Base-by-base conservation (phyloP, 2,888 invertebrate genomes). In the Philereme vetulata region DNA sequence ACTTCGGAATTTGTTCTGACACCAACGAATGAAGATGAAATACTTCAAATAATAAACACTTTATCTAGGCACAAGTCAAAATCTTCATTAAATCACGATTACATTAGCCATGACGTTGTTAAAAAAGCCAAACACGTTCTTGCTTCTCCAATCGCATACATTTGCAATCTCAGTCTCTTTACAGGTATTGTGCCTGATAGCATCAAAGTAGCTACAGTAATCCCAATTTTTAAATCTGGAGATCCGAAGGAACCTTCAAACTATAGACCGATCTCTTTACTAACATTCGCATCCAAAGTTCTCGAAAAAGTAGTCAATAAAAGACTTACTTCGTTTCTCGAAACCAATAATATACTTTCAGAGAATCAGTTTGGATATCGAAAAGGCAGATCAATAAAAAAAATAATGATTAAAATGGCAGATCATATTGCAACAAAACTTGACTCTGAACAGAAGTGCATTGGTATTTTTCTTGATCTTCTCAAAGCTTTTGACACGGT, bases 401-500 rank as follows among this genome's bases (percentile, higher is more conserved):
- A 51, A 47, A 54, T 49, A 48, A 48, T 54, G 6, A 34, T 10
- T 7, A 35, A 56, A 48, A 34, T 52, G 7, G 36, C 33, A 21
- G 10, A 58, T 34, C 36, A 38, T 36, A 36, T 55, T 7, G 50
- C 43, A 8, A 40, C 52, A 11, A 36, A 35, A 11, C 40, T 50
- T 9, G 42, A 56, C 3, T 64, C 55, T 4, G 46, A 47, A 5
- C 54, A 51, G 11, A 60, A 51, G 40, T 56, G 48, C 4, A 57
- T 60, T 6, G 62, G 63, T 8, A 51, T 66, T 36, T 65, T 62
- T 32, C 48, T 65, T 5, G 65, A 65, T 38, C 42, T 65, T 21
- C 47, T 52, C 7, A 64, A 65, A 38, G 62, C 60, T 11, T 62
- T 60, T 9, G 65, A 62, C 35, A 65, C 65, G 4, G 33, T 66